A percentile compares a stretch with the other conserved stretches of the same genome.
These are phyloP conservation scores for Tinamus major DNA, from an alignment of 2,797 vertebrate species.

Conservation along the genomic window DNA sequence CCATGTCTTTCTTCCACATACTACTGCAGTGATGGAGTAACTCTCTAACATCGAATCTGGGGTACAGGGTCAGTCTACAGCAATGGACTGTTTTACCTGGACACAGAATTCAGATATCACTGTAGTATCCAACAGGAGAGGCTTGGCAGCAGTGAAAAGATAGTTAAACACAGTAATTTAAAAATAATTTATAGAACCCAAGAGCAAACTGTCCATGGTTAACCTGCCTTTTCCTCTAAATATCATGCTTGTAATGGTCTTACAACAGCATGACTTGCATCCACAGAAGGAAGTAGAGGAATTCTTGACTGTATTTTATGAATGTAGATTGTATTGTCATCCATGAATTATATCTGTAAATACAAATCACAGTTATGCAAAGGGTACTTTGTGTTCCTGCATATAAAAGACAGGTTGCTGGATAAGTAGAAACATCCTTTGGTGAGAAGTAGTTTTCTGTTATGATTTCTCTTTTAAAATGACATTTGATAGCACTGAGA, in stretches of 20 bases:
- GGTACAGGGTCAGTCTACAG: not conserved
- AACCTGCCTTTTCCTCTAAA: not conserved
- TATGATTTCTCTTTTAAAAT: constrained; percentile 19
- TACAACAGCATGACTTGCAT: not conserved
- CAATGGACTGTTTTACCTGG: not conserved
- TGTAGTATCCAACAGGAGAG: not conserved
- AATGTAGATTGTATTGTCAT: not conserved
- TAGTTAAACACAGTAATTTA: not conserved
- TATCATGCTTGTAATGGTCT: not conserved
- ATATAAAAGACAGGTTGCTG: not conserved
- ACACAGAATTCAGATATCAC: not conserved
- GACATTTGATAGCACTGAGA: not conserved
- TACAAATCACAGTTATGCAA: not conserved
- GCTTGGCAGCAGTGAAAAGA: not conserved
- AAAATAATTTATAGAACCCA: not conserved
- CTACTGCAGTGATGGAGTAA: not conserved
- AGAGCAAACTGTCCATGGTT: not conserved
- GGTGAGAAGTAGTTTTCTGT: not conserved
- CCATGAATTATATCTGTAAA: not conserved
- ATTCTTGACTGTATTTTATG: constrained; percentile 3
- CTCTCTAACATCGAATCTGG: not conserved
- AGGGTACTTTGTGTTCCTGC: not conserved
- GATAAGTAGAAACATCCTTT: constrained; percentile 11
- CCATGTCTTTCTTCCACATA: not conserved
- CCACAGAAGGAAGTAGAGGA: not conserved